These are phyloP conservation scores for Psococerastis gibbosa DNA, from an alignment of 2,888 invertebrate species.

Conservation along the genomic window DNA sequence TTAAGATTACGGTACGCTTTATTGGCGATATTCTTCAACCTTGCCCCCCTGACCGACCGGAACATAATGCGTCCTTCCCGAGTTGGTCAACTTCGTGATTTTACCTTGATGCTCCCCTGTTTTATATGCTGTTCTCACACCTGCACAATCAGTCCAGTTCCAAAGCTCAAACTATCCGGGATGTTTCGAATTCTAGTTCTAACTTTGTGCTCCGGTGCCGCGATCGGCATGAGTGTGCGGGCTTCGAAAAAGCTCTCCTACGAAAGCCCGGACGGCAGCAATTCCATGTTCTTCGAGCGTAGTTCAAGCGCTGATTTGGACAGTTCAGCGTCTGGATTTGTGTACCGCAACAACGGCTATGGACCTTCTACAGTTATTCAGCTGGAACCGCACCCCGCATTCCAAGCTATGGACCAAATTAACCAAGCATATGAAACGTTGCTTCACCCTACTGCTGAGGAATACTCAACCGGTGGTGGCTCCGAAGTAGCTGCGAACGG, in stretches of 20 bases:
- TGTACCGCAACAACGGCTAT: slow-evolving; percentile 19
- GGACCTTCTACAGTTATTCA: slow-evolving; percentile 18
- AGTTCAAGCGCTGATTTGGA: slow-evolving; percentile 17
- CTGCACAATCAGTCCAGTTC: neutral
- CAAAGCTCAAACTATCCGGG: too few species aligned
- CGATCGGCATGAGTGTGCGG: neutral
- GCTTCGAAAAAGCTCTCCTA: slow-evolving; percentile 15
- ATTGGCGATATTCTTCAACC: too few species aligned
- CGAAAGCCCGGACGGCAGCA: slow-evolving; percentile 12
- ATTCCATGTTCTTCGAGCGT: slow-evolving; percentile 15
- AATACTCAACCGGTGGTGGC: neutral
- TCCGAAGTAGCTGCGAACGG: neutral
- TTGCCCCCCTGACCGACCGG: neutral
- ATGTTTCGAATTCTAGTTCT: neutral
- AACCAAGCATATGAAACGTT: slow-evolving; percentile 1
- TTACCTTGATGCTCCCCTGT: neutral
- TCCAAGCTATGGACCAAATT: neutral
- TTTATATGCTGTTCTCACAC: neutral
- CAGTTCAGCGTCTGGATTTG: slow-evolving; percentile 19
- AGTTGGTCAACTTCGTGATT: too few species aligned
- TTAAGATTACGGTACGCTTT: too few species aligned
- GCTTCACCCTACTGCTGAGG: neutral
- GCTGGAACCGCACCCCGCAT: slow-evolving; percentile 16
- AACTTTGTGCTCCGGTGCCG: neutral
- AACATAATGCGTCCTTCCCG: neutral